Base-by-base conservation (phyloP, 2,797 vertebrate species). In the Chrysocyon brachyurus region DNA sequence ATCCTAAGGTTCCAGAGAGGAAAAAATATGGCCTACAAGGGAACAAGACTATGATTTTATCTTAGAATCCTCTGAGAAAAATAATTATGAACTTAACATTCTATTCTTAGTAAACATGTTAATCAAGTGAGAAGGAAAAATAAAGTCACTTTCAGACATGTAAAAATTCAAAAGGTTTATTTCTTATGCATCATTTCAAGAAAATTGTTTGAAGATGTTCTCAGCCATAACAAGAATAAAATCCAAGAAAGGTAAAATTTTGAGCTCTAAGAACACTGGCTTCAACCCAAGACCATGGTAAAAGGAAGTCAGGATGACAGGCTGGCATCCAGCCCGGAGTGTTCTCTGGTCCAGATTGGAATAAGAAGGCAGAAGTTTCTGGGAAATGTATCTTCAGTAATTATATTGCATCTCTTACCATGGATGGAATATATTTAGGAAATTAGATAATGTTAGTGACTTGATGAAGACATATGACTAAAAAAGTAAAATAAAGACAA, bases 201-300 rank as follows among this genome's bases (percentile, higher is more conserved):
- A 91, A 77, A 72, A 86, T 77, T 91, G 75, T 4, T 75, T 82
- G 63, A 87, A 87, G 52, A 87, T 68, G 24, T 49, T 91, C 61
- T 83, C n/a, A 83, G 77, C 22, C 54, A 87, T 91, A 85, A 81
- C 46, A 33, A 90, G 89, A 92, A 77, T 66, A 91, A 94, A 91
- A 77, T 91, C 21, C 31, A 77, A 83, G 52, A 83, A 68, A 82
- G 26, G 21, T 59, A 52, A 61, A 82, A 28, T 31, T 36, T 91
- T 68, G 66, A 82, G 75, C 66, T 87, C 66, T 46, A 73, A 81
- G 49, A 79, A 79, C 28, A 31, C 46, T 85, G 72, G 49, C 72
- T 90, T 7, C 46, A 79, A 46, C 11, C 57, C 75, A 93, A 57
- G 54, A 68, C 54, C 28, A 26, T 14, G 10, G 49, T 52, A 22